phyloP scores from a whole-genome alignment of 64 coral and sea anemone species.

The Montipora efflorescens region DNA sequence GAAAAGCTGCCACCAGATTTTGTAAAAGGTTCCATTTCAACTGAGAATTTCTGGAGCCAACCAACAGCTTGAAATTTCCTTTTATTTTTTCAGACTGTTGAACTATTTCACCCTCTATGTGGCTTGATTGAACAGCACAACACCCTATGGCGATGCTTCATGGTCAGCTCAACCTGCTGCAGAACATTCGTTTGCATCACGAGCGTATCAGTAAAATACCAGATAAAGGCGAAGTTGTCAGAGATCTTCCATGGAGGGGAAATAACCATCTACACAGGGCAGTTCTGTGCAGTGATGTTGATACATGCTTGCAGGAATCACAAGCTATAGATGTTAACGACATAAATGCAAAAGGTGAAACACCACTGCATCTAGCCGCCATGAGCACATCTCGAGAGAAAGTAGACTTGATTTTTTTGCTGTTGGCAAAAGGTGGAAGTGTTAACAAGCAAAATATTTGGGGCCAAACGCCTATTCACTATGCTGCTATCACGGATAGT shows the following conservation, averaged over 20 bases:
- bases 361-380: conserved; percentile 36
- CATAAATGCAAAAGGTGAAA: conserved; percentile 31
- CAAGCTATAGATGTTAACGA: background rate
- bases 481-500: conserved; percentile 23
- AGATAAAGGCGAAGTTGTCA: background rate
- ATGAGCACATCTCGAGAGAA: conserved; percentile 4
- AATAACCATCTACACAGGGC: conserved; percentile 23
- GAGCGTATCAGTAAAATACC: background rate
- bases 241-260: background rate
- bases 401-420: background rate
- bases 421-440: conserved; percentile 18
- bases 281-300: conserved; percentile 8
- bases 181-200: background rate
- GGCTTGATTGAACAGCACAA: no score
- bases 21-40: no score
- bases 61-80: no score
- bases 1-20: no score
- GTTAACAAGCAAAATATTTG: conserved; percentile 38
- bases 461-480: conserved; percentile 43
- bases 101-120: no score
- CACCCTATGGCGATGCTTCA: background rate
- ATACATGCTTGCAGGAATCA: background rate
- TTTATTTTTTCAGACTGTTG: no score
- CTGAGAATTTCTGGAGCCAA: no score
- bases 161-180: background rate